Evolutionary conservation across 1,140 invertebrate species (phyloP), one percentile per base, ranked within the genome.

Genomic region (Dendroctonus valens): DNA sequence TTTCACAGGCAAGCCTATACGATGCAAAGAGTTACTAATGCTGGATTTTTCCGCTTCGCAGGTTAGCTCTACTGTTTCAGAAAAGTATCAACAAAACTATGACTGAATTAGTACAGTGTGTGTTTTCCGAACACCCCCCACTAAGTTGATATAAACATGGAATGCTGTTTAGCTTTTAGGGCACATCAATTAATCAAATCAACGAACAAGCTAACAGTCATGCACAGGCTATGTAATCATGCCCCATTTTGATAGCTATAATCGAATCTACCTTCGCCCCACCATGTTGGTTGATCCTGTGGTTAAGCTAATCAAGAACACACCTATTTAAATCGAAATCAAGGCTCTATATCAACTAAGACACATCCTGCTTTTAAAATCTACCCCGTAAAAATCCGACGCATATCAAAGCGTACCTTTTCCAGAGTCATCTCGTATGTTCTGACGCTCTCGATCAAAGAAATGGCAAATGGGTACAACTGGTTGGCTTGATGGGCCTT

Each of bases 401-500:
- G 26, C 26, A 26, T 26, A 26, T 26, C 26, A 41, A 11, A 59
- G 70, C 75, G 82, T 84, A 96, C 93, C 90, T 98, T 98, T 81
- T 98, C 95, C 74, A 97, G 81, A 5, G 95, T 97, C 76, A 94
- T 87, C 78, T 98, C 95, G 77, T 99, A 99, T 6, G 96, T 97
- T 69, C 94, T 86, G 14, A 99, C 92, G 79, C 95, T 98, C 80
- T 99, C 97, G 77, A 99, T 97, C 48, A 99, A 83, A 5, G 97
- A 99, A 72, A 99, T 98, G 6, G 97, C 98, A 82, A 96, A 99
- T 4, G 98, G 98, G 81, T 99, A 99, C 0, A 99, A 85, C 77
- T 98, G 94, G 80, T 98, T 99, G 0, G 97, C 96, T 78, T 98
- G 95, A 80, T 99, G 96, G 6, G 97, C 97, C 81, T 98, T 98